Evolutionary conservation across 2,888 invertebrate genomes (phyloP), one percentile per base, ranked within the genome.

Genomic region (Eurytoma californica): DNA sequence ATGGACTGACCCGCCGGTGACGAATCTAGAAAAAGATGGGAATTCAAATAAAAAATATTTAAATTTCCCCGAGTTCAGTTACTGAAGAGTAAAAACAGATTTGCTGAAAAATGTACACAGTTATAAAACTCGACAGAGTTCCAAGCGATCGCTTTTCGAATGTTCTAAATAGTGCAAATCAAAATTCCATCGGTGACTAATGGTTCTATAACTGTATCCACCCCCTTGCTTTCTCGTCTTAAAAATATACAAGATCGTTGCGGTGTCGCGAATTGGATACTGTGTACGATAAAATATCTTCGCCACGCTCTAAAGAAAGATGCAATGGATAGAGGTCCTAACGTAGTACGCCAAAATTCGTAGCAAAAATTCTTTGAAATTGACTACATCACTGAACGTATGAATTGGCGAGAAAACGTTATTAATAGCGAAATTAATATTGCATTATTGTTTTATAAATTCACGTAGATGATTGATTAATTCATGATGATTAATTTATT

Each of bases 101-200:
- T 24, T 13, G 24, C 53, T 9, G 51, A 66, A 51, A 47, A 66
- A 66, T 4, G 18, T 63, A 39, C 9, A 16, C 12, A 39, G 30
- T n/a, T 9, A 70, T 70, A 24, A 60, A 70, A 60, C 2, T 3
- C 30, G 51, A 13, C 16, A 47, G 14, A 57, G 24, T 66, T 18
- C 12, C 7, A 18, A 63, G 28, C 51, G 39, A 72, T 60, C 3
- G 20, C 60, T 60, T 61, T 16, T 53, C n/a, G 7, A 24, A 51
- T 30, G 58, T 60, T 60, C 28, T 51, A 61, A 12, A 39, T 30
- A n/a, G 47, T 61, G 55, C 73, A 65, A 73, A 78, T 69, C 28
- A 65, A 73, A 68, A 73, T 73, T 68, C 63, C 78, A 51, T 78
- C 30, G 63, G 30, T 55, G 72, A 78, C 61, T 73, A 68, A 73